Base-by-base conservation (phyloP, 2,113 vertebrate species). In the Sigmodon hispidus region DNA sequence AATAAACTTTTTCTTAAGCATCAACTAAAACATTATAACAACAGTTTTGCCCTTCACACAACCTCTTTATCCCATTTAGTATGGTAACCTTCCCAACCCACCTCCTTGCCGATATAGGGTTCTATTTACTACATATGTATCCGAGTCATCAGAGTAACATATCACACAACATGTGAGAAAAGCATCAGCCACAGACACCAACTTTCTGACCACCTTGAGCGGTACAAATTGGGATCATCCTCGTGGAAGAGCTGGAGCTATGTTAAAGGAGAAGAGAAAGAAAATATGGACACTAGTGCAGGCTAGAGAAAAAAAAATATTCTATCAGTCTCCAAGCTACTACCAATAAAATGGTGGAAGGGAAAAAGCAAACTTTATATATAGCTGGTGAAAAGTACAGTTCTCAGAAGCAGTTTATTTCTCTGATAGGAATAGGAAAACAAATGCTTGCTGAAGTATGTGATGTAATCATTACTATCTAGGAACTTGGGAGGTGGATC, bases 11-110 rank as follows among this genome's bases (percentile, higher is more conserved):
- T 81, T 77, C 29, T 96, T 91, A 10, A 45, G 24, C 79, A 87
- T 93, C 29, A 15, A 63, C 65, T 85, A 57, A 93, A 9, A 89
- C 73, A 15, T 45, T 80, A 84, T 85, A 95, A 93, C 77, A 48
- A 10, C 36, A 72, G 43, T 84, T 26, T 93, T 92, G 48, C 19
- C 34, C 79, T 94, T 91, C 3, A 21, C 13, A 9, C 34, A 61
- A 34, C 12, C 16, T 95, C 43, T 55, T 89, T n/a, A 65, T 72
- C 31, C 43, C 55, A 67, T 34, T 69, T 79, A 89, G 26, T 9
- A 36, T 12, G 31, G 7, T 29, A 55, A 65, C n/a, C 63, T 67
- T 63, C 72, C 16, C 75, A 22, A 84, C 45, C 7, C 43, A 6
- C n/a, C 40, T 5, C 31, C 12, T 91, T 59, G 40, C 40, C 57